Percentiles rank a stretch among this genome's conserved stretches.
Evolutionary conservation across 2,113 vertebrate species (phyloP).

Genomic region (Sitta europaea): DNA sequence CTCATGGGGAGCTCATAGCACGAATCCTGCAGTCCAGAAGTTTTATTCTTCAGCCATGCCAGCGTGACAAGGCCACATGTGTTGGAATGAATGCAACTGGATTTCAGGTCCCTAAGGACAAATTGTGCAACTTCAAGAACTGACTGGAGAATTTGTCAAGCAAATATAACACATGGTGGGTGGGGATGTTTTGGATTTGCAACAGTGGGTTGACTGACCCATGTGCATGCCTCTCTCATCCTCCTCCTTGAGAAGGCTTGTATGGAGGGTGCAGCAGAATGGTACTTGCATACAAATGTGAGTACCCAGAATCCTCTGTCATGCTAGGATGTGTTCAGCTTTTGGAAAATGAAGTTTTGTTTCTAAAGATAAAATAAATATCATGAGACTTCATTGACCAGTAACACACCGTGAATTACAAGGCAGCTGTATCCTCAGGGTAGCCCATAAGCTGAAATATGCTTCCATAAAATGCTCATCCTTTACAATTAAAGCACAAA

Average conservation of each 20-base stretch:
- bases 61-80: not conserved
- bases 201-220: not conserved
- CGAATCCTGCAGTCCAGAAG: not conserved
- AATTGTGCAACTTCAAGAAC: not conserved
- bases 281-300: not conserved
- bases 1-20: not conserved
- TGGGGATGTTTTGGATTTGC: not conserved
- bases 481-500: conserved; percentile 52
- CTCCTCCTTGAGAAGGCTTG: not conserved
- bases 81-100: not conserved
- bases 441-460: conserved; percentile 40
- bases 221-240: not conserved
- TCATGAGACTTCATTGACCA: conserved; percentile 18
- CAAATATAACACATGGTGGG: not conserved
- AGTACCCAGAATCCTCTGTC: not conserved
- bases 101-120: not conserved
- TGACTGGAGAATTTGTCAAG: not conserved
- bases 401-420: not conserved
- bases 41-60: not conserved
- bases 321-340: not conserved
- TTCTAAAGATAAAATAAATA: conserved; percentile 12
- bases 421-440: conserved; percentile 31
- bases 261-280: not conserved
- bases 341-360: not conserved
- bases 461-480: conserved; percentile 27